Base-by-base conservation (phyloP, 2,113 vertebrate genomes). In the Psophia crepitans region DNA sequence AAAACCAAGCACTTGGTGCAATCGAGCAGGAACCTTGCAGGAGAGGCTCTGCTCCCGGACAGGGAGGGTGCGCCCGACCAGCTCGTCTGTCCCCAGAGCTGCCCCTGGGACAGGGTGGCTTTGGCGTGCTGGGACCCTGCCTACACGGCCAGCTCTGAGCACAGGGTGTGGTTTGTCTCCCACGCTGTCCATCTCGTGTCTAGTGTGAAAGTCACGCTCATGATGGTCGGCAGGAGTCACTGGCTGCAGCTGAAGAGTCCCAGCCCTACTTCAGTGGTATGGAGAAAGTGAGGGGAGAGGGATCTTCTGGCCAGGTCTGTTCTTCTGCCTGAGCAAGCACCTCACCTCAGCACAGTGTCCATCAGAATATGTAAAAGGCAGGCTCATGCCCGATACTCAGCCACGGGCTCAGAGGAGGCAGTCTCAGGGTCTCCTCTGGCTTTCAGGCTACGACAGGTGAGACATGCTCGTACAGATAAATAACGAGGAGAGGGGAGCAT, bases 1-100 rank as follows among this genome's bases (percentile, higher is more conserved):
- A 21, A 49, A n/a, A 39, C 11, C 13, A n/a, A 66, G 46, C 11
- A 1, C 37, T 23, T 0, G 0, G 27, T 39, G 46, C 30, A 5
- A 15, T 14, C 16, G 1, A 3, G 17, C 46, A 57, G 56, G 33
- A 65, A 61, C 61, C 8, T 27, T 21, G 17, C 32, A 9, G 56
- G 48, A 69, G 39, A 37, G 33, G 70, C 16, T 63, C 6, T 39
- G 53, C 64, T 18, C 2, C 12, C 57, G 11, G 60, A 14, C 2
- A 21, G n/a, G 37, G 30, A 65, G 21, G n/a, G 3, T 21, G 35
- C 6, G 8, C 33, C 2, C 1, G 14, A 5, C 33, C 35, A 24
- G 22, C 41, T 21, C 8, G 11, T 56, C 48, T 39, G 32, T 39
- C 24, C 77, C n/a, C 53, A 26, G 46, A 20, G 32, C 76, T 54